These are phyloP conservation scores for Molorchus minor DNA, from an alignment of 2,888 invertebrate species.

Conservation along the genomic window DNA sequence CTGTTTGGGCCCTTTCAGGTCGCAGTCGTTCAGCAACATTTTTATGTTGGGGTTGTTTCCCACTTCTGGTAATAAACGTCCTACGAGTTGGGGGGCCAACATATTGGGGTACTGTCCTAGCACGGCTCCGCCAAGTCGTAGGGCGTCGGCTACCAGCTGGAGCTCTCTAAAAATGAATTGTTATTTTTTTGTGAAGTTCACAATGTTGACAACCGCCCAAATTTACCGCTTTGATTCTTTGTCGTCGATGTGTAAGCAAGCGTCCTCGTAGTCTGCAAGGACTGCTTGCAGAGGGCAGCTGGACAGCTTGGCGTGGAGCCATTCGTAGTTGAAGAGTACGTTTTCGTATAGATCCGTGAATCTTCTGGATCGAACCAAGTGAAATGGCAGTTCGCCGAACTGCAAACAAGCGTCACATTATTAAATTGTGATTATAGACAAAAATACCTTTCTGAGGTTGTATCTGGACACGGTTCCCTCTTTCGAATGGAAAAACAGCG, in stretches of 20 bases:
- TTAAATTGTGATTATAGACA: background rate
- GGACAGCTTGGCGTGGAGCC: constrained; percentile 94
- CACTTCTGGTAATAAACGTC: constrained; percentile 91
- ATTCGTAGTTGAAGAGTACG: constrained; percentile 96
- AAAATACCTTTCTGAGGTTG: constrained; percentile 87
- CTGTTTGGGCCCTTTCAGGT: constrained; percentile 85
- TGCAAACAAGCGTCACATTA: constrained; percentile 55
- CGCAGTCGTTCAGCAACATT: constrained; percentile 89
- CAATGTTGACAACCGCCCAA: background rate
- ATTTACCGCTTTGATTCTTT: constrained; percentile 80
- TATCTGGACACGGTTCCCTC: constrained; percentile 90
- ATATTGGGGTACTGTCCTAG: constrained; percentile 92
- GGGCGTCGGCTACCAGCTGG: constrained; percentile 91
- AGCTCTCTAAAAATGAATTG: constrained; percentile 78
- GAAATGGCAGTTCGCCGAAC: constrained; percentile 96
- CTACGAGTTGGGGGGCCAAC: constrained; percentile 94
- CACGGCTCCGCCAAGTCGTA: constrained; percentile 94
- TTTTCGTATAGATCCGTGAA: constrained; percentile 90
- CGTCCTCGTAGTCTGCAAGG: constrained; percentile 95
- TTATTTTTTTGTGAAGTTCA: background rate
- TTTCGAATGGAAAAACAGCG: constrained; percentile 88
- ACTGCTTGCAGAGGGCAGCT: constrained; percentile 96
- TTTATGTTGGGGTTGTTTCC: constrained; percentile 83
- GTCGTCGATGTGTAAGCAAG: constrained; percentile 81
- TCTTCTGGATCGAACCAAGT: constrained; percentile 89